A percentile compares a stretch with the other conserved stretches of the same genome.
These are phyloP conservation scores for Gallirallus australis DNA, from an alignment of 2,797 vertebrate species.

Conservation along the genomic window DNA sequence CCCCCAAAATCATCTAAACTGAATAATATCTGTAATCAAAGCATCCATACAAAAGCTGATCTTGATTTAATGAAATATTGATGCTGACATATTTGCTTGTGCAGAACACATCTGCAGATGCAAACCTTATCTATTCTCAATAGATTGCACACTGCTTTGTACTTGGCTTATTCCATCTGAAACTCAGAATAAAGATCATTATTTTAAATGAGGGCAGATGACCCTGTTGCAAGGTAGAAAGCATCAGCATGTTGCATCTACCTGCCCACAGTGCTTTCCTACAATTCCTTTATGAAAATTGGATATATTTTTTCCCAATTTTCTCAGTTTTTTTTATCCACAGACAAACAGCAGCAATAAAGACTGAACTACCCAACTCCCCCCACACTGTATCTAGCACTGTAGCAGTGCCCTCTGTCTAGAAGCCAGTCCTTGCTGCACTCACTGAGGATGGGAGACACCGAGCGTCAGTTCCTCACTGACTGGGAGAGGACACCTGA, in stretches of 20 bases:
- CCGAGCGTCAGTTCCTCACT: not conserved
- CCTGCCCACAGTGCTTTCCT: not conserved
- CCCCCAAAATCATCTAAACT: not conserved
- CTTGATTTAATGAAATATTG: not conserved
- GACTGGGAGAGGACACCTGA: not conserved
- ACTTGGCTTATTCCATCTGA: not conserved
- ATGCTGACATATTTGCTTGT: not conserved
- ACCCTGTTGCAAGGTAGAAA: not conserved
- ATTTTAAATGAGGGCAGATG: not conserved
- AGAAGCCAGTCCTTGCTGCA: not conserved
- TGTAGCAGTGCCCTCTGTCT: not conserved
- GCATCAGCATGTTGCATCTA: not conserved
- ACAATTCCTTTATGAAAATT: not conserved
- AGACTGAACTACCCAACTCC: not conserved
- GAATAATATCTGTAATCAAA: not conserved
- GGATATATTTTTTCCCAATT: too few species aligned
- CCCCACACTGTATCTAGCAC: not conserved
- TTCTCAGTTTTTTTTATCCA: not conserved
- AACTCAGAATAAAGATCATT: not conserved
- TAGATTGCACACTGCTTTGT: not conserved
- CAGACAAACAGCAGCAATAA: not conserved
- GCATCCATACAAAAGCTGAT: not conserved
- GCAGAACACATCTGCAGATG: not conserved
- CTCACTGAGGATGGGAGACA: not conserved
- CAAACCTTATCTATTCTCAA: not conserved